A percentile compares a stretch with the other conserved stretches of the same genome.
Conservation (phyloP, 2,888 invertebrate species). For the Cancer borealis region DNA sequence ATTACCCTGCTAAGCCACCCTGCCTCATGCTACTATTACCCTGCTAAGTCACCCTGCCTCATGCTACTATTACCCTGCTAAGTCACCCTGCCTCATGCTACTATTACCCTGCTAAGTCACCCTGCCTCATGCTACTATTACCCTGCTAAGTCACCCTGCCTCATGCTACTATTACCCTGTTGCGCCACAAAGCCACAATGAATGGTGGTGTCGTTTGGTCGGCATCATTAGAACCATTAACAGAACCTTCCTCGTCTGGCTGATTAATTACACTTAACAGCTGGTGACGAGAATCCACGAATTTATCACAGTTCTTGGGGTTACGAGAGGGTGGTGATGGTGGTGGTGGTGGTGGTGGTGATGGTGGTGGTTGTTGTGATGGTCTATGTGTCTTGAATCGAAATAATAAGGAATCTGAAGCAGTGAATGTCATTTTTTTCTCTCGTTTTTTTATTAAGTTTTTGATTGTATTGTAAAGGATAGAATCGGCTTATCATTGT, state of each 20-base stretch:
- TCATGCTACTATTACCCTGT: not conserved
- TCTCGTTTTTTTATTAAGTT: too few species aligned
- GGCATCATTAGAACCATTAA: not conserved
- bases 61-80: not conserved
- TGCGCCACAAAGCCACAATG: constrained; percentile 10
- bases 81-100: not conserved
- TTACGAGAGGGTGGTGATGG: not conserved
- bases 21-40: too few species aligned
- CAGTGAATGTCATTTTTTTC: not conserved
- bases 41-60: not conserved
- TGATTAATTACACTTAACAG: not conserved
- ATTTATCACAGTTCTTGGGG: not conserved
- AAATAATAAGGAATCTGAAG: not conserved
- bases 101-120: not conserved
- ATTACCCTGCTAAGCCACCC: too few species aligned
- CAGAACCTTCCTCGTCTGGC: not conserved
- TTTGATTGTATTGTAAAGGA: too few species aligned
- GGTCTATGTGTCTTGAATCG: not conserved
- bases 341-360: not conserved
- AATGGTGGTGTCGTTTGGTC: not conserved
- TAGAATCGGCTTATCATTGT: too few species aligned
- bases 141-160: not conserved
- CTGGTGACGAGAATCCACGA: not conserved
- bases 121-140: not conserved
- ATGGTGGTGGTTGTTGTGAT: not conserved